A percentile compares a stretch with the other conserved stretches of the same genome.
phyloP scores from a whole-genome alignment of 1,140 invertebrate genomes.

The Ceratosolen fusciceps region DNA sequence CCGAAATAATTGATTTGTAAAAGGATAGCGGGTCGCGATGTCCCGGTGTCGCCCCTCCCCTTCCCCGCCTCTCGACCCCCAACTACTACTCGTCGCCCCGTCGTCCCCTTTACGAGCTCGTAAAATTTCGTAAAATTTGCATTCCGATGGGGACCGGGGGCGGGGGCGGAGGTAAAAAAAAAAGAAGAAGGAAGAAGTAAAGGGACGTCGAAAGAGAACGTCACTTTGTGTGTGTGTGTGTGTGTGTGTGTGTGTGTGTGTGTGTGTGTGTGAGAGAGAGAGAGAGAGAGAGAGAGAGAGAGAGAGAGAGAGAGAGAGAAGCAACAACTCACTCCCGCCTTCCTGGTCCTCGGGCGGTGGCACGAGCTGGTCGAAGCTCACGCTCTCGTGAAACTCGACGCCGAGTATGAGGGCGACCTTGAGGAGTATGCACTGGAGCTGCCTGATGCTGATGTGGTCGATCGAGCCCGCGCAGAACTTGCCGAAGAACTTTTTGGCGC shows the following conservation, averaged over 20 bases:
- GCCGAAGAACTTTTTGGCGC: constrained; percentile 98
- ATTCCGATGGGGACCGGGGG: too few relatives aligned
- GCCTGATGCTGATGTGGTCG: constrained; percentile 98
- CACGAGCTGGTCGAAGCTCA: constrained; percentile 88
- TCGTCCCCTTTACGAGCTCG: too few relatives aligned
- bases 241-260: too few relatives aligned
- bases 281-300: too few relatives aligned
- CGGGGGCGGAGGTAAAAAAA: too few relatives aligned
- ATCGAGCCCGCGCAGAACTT: constrained; percentile 99
- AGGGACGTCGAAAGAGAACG: too few relatives aligned
- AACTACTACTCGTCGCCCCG: too few relatives aligned
- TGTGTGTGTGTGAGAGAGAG: too few relatives aligned
- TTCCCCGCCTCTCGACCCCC: too few relatives aligned
- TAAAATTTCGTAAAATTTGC: neutral
- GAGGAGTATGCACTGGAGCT: constrained; percentile 94
- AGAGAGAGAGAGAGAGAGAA: neutral
- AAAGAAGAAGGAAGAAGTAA: too few relatives aligned
- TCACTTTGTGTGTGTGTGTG: too few relatives aligned
- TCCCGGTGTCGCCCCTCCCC: neutral
- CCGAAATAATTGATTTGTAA: neutral
- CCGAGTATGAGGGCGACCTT: constrained; percentile 97
- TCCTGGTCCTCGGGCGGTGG: constrained; percentile 82
- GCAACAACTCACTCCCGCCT: constrained; percentile 76
- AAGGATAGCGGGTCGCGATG: neutral
- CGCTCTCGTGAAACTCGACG: constrained; percentile 95